These are phyloP conservation scores for Limosa lapponica DNA, from an alignment of 2,797 vertebrate species.

Conservation along the genomic window DNA sequence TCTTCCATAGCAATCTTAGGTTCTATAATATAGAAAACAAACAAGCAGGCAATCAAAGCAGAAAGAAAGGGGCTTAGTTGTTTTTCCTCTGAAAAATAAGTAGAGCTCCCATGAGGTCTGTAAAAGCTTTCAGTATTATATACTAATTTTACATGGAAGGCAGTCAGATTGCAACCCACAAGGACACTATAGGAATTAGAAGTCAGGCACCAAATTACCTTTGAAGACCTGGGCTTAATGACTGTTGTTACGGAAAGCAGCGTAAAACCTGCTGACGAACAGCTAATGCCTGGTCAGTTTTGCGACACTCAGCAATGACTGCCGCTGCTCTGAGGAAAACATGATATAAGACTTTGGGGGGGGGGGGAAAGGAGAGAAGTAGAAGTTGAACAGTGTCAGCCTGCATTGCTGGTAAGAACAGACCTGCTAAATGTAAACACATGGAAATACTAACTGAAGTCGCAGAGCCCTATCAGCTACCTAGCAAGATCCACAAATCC, in stretches of 20 bases:
- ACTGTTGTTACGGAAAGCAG: not conserved
- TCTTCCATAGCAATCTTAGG: not conserved
- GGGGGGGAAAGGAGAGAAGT: not conserved
- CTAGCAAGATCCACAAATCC: not conserved
- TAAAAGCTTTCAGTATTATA: not conserved
- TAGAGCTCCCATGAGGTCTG: accelerated
- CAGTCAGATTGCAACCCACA: not conserved
- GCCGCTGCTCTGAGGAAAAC: not conserved
- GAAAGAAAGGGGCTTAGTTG: not conserved
- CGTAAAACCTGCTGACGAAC: not conserved
- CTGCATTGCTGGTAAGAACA: not conserved
- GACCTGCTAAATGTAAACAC: not conserved
- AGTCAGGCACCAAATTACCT: constrained; percentile 5
- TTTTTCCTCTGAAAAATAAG: not conserved
- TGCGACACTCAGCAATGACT: not conserved
- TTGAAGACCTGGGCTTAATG: not conserved
- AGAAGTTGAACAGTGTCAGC: not conserved
- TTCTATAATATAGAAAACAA: not conserved
- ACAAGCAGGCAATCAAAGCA: not conserved
- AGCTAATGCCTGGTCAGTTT: not conserved
- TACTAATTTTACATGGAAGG: not conserved
- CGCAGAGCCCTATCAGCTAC: not conserved
- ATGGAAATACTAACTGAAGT: not conserved
- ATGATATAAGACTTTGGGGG: not conserved
- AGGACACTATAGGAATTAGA: not conserved